Base-by-base conservation (phyloP, 2,113 vertebrate genomes). In the Poicephalus meyeri region DNA sequence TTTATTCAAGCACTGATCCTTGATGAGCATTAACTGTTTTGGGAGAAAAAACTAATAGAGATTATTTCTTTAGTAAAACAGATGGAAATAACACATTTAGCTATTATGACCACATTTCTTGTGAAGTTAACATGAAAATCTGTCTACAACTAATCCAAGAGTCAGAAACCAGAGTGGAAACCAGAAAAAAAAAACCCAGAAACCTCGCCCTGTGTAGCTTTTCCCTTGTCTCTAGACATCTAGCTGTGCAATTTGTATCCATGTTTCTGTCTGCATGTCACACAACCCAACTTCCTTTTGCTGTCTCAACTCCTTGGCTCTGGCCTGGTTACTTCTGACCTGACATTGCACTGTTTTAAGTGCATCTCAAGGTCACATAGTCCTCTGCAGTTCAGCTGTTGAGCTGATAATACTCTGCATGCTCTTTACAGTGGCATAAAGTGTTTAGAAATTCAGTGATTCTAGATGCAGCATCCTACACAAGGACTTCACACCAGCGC, bases 341-440 rank as follows among this genome's bases (percentile, higher is more conserved):
- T 50, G 29, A 47, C 1, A 2, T 11, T 18, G 35, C 11, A 6
- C 31, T 41, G 7, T 56, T 93, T 55, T 61, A 86, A 46, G 25
- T 16, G 6, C 16, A 35, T 39, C 44, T 84, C 35, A 61, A 55
- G 65, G 70, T 85, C 87, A 37, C 1, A 1, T 8, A 85, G 41
- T 16, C 29, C 55, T 72, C 58, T 69, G 33, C 55, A 66, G 31
- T 44, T 73, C 5, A 1, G 31, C 77, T 31, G 29, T 4, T 77
- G 11, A 63, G 49, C 33, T 31, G 18, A 18, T 37, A 71, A 41
- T 18, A 16, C 25, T 70, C 28, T 47, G n/a, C 23, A 19, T 8
- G 37, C n/a, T 80, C 12, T 31, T 70, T 12, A 33, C 6, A 11
- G 46, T 6, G 10, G 19, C 42, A 41, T 0, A 0, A 65, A 77